Base-by-base conservation (phyloP, 2,888 invertebrate genomes). In the Oxyscelio sp. region DNA sequence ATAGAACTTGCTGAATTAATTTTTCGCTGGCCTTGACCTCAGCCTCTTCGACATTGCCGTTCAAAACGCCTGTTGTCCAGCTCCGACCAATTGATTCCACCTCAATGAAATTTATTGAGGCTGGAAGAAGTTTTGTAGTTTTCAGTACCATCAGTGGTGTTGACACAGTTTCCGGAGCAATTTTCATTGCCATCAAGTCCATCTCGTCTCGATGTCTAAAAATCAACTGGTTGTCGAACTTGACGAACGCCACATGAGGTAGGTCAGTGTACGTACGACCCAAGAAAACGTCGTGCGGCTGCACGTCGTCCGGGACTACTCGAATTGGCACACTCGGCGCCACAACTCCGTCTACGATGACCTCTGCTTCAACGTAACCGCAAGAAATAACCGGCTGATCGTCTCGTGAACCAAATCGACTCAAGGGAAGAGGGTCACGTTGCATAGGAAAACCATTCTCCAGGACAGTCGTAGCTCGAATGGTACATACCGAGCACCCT, bases 251-350 rank as follows among this genome's bases (percentile, higher is more conserved):
- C 2, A 88, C 61, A 21, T 87, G 75, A 4, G 82, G 59, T 27
- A 78, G 38, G 4, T 88, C 88, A 0, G 82, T 88, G 17, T 75
- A 88, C 0, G 85, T 83, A 11, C 88, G 74, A 6, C 89, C 87
- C 6, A 88, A 75, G 22, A 88, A 74, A 13, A 90, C 21, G 40
- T 87, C 87, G 4, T 71, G 31, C 8, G 80, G 68, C 65, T 89
- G 88, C 5, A 75, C 83, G 31, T 86, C 78, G 54, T 89, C 87
- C 13, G 87, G 87, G 8, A 89, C 89, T 6, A 89, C 65, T 54
- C 85, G 61, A 11, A 89, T 19, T 1, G 58, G 56, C 0, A 89
- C 73, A 4, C 75, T 34, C 0, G 85, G 54, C 4, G 65, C 85
- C n/a, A 9, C 9, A 0, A 87, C 86, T 17, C 65, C 70, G 43